phyloP scores from a whole-genome alignment of 2,797 vertebrate genomes.

The Glossophaga mutica region DNA sequence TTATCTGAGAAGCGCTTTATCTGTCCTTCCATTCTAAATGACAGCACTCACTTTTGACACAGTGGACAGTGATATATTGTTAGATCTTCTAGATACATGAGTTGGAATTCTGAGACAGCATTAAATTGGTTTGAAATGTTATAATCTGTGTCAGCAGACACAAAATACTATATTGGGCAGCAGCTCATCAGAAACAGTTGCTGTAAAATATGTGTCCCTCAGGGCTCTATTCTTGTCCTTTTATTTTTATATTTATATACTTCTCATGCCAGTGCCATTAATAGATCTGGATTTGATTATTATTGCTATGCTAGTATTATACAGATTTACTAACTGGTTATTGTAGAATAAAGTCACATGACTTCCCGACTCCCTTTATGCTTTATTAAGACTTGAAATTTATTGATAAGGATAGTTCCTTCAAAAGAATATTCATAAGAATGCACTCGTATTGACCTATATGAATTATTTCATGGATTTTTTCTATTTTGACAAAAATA shows the following conservation, averaged over 20 bases:
- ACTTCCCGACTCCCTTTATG: constrained; percentile 11
- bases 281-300: constrained; percentile 60
- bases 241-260: constrained; percentile 68
- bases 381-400: constrained; percentile 39
- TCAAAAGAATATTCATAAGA: constrained; percentile 5
- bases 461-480: constrained; percentile 12
- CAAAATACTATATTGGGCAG: constrained; percentile 28
- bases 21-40: no score
- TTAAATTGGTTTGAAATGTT: constrained; percentile 62
- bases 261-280: constrained; percentile 49
- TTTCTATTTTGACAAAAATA: background rate
- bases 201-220: constrained; percentile 58
- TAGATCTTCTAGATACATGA: constrained; percentile 47
- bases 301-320: constrained; percentile 39
- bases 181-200: constrained; percentile 63
- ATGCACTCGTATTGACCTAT: background rate
- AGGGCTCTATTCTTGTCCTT: constrained; percentile 56
- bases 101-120: constrained; percentile 63
- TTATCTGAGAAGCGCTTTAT: no score
- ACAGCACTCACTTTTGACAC: constrained; percentile 49
- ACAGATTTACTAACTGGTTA: constrained; percentile 49
- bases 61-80: constrained; percentile 31
- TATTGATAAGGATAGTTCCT: constrained; percentile 39
- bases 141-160: constrained; percentile 69
- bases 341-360: constrained; percentile 61